Conservation (phyloP, 2,888 invertebrate genomes). For the Lasioglossum marginatum region DNA sequence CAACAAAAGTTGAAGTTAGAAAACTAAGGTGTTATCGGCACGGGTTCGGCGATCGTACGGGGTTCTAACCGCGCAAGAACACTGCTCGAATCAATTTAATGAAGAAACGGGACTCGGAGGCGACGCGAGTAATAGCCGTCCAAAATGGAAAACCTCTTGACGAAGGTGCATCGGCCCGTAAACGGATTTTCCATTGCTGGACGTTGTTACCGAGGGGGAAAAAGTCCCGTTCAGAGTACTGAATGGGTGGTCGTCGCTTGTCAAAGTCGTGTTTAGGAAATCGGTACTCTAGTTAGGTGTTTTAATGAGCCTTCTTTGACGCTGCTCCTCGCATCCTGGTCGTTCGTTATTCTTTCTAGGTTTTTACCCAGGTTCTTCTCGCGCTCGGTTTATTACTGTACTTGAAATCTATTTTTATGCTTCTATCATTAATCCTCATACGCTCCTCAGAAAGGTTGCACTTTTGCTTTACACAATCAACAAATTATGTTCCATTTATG, state of each 20-base stretch:
- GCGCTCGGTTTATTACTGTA: background rate
- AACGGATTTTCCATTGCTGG: conserved; percentile 57
- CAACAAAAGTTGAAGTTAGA: background rate
- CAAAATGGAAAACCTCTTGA: conserved; percentile 52
- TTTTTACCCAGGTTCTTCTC: background rate
- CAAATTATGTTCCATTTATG: background rate
- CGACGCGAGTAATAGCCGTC: conserved; percentile 49
- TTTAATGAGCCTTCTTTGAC: conserved; percentile 31
- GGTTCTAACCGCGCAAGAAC: conserved; percentile 5
- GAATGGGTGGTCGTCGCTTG: conserved; percentile 56
- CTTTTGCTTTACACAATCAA: background rate
- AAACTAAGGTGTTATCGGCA: background rate
- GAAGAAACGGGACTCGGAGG: conserved; percentile 48
- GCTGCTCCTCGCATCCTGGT: background rate
- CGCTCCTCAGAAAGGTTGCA: background rate
- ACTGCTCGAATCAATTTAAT: conserved; percentile 34
- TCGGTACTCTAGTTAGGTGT: conserved; percentile 41
- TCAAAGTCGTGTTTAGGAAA: conserved; percentile 57
- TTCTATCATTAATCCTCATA: background rate
- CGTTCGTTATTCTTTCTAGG: conserved; percentile 30
- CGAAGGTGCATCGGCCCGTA: conserved; percentile 37
- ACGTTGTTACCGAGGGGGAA: conserved; percentile 38
- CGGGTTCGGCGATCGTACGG: background rate
- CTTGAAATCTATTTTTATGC: conserved; percentile 15
- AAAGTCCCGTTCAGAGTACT: conserved; percentile 58